Conservation (phyloP, 2,797 vertebrate genomes). For the Cynopterus sphinx region DNA sequence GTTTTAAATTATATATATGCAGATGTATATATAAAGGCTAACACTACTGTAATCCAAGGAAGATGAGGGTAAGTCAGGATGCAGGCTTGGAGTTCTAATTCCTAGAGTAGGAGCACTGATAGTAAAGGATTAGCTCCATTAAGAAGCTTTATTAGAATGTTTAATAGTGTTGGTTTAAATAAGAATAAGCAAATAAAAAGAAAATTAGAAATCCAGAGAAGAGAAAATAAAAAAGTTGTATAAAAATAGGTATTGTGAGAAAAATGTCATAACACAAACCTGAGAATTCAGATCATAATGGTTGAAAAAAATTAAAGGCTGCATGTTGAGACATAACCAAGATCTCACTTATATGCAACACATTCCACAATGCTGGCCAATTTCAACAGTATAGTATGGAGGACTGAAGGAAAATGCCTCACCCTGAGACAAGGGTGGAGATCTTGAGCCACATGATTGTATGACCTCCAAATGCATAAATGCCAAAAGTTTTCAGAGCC, state of each 20-base stretch:
- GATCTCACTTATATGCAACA: slow-evolving; percentile 52
- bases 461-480: slow-evolving; percentile 44
- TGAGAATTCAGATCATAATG: not conserved
- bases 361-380: slow-evolving; percentile 61
- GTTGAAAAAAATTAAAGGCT: slow-evolving; percentile 37
- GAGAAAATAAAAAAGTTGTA: not conserved
- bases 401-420: slow-evolving; percentile 50
- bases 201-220: slow-evolving; percentile 22
- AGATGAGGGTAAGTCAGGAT: not conserved
- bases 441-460: not conserved
- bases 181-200: slow-evolving; percentile 32
- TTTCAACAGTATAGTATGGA: not conserved
- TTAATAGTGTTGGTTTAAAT: slow-evolving; percentile 1
- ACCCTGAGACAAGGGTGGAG: not conserved
- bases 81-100: not conserved
- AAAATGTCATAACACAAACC: slow-evolving; percentile 3
- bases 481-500: slow-evolving; percentile 22
- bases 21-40: too few species aligned
- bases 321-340: slow-evolving; percentile 55
- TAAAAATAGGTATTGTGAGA: not conserved
- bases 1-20: not conserved
- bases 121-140: not conserved
- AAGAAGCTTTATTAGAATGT: slow-evolving; percentile 2
- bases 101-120: not conserved
- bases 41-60: not conserved